Evolutionary conservation across 2,888 invertebrate genomes (phyloP).

Genomic region (Xylota segnis): DNA sequence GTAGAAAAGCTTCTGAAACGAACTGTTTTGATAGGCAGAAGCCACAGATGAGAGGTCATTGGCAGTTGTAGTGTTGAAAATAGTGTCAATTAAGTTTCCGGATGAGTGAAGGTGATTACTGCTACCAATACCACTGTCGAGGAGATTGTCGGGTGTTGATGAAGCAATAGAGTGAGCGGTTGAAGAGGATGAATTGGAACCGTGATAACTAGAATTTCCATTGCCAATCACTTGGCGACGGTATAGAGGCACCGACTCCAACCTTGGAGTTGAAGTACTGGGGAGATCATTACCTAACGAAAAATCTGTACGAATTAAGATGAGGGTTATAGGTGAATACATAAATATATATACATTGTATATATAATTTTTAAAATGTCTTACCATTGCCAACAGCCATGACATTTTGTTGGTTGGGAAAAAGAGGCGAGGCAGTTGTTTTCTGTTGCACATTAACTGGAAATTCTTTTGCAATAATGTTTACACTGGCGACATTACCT

Average conservation of each 20-base stretch:
- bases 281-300: slow-evolving; percentile 71
- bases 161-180: slow-evolving; percentile 79
- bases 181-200: slow-evolving; percentile 78
- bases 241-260: slow-evolving; percentile 85
- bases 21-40: slow-evolving; percentile 65
- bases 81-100: slow-evolving; percentile 82
- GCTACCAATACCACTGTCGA: slow-evolving; percentile 76
- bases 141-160: slow-evolving; percentile 79
- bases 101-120: slow-evolving; percentile 77
- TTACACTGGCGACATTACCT: slow-evolving; percentile 36
- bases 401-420: slow-evolving; percentile 64
- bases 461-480: slow-evolving; percentile 56
- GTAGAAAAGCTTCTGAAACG: slow-evolving; percentile 79
- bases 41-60: slow-evolving; percentile 77
- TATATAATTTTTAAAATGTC: background rate
- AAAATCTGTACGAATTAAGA: slow-evolving; percentile 47
- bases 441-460: slow-evolving; percentile 60
- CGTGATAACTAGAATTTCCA: slow-evolving; percentile 78
- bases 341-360: too few relatives aligned
- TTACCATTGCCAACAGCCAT: slow-evolving; percentile 66
- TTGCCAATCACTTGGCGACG: slow-evolving; percentile 84
- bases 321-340: background rate
- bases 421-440: slow-evolving; percentile 54
- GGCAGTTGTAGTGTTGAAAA: slow-evolving; percentile 80
- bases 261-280: slow-evolving; percentile 73